Base-by-base conservation (phyloP, 1,140 invertebrate species). In the Euura lappo region DNA sequence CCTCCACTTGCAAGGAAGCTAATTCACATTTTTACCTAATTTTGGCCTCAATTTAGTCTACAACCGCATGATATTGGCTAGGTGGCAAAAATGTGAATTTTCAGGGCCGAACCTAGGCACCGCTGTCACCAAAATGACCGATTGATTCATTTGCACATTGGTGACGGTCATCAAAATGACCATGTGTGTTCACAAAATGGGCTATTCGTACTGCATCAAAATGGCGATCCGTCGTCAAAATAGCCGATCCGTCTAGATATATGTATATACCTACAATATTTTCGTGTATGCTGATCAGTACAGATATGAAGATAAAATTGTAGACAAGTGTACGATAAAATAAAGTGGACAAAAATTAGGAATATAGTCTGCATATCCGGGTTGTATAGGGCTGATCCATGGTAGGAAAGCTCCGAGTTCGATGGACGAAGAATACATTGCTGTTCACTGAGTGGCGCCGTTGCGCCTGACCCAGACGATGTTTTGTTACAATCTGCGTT, bases 381-480 rank as follows among this genome's bases (percentile, higher is more conserved):
- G 13, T 6, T 44, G 42, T 43, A 11, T 42, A 42, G 2, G 44
- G 43, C 8, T 6, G n/a, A 70, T 44, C 28, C 44, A 44, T 13
- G 11, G 67, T 8, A 13, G 65, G 6, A 46, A 72, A 68, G 5
- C 51, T 60, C 51, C 51, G 10, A 28, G 65, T 68, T 45, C 65
- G 44, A 46, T 60, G 65, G 10, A 68, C 28, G 45, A 44, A 70
- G 45, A 10, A 45, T 13, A 28, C 69, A 47, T 70, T 11, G 45
- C 45, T 44, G 44, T 44, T 70, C 42, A 10, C 28, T 7, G 8
- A 70, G 69, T 68, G 66, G 66, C 66, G 66, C 66, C 66, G 42
- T 44, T 28, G 44, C 66, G 66, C 66, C 66, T 68, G 66, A 68
- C 66, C 66, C 66, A 68, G 66, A 68, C 66, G 66, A 60, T 60